phyloP scores from a whole-genome alignment of 2,797 vertebrate genomes.

The Girardinus metallicus region DNA sequence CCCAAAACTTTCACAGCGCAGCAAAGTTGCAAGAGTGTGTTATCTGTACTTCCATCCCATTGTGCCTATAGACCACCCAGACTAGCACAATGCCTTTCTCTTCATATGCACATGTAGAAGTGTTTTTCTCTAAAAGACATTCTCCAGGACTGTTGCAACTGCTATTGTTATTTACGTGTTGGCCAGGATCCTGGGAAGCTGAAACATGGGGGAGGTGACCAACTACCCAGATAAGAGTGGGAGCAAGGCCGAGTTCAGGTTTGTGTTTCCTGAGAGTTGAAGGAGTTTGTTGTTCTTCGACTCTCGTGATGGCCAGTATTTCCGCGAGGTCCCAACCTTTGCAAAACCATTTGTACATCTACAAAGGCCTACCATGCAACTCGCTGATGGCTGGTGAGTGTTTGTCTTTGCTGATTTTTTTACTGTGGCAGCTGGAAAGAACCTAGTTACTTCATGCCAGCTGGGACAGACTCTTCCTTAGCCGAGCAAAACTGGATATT shows the following conservation, averaged over 20 bases:
- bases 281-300: slow-evolving; percentile 29
- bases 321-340: slow-evolving; percentile 43
- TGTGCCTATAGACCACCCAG: slow-evolving; percentile 7
- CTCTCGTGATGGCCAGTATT: slow-evolving; percentile 62
- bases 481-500: not conserved
- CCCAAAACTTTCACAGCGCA: not conserved
- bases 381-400: slow-evolving; percentile 78
- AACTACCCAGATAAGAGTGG: slow-evolving; percentile 52
- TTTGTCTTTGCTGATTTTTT: not conserved
- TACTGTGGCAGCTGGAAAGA: not conserved
- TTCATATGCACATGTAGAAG: slow-evolving; percentile 2
- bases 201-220: slow-evolving; percentile 55
- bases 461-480: not conserved
- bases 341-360: slow-evolving; percentile 56
- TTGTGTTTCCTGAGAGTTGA: slow-evolving; percentile 32
- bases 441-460: too few species aligned
- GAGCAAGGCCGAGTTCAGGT: slow-evolving; percentile 24
- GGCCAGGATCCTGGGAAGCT: slow-evolving; percentile 18
- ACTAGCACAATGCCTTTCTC: not conserved
- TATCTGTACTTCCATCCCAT: not conserved
- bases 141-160: slow-evolving; percentile 11
- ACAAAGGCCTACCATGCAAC: slow-evolving; percentile 71
- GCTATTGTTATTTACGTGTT: slow-evolving; percentile 56
- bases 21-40: not conserved
- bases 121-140: slow-evolving; percentile 17